Base-by-base conservation (phyloP, 92 coral and sea anemone species). In the Porites lobata region DNA sequence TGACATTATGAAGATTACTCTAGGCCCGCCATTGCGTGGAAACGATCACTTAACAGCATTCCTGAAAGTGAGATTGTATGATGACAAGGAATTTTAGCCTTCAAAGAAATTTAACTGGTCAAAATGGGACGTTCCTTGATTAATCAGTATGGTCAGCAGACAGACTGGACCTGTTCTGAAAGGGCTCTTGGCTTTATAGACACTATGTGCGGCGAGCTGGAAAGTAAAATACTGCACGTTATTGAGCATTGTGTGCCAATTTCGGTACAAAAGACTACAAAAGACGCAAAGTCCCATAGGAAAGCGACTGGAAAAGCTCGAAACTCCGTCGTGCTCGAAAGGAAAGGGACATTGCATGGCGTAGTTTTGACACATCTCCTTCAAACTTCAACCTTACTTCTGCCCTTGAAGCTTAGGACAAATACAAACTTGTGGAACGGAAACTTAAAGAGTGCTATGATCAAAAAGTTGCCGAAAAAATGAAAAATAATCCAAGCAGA, bases 21-120 rank as follows among this genome's bases (percentile, higher is more conserved):
- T 69, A 50, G 47, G 77, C 53, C 86, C 86, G n/a, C 86, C 86
- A 62, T 59, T 82, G 56, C 76, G 86, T 57, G 58, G 86, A 67
- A 82, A 80, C 69, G 86, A 82, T 26, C 29, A 1, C 29, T 71
- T 82, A 62, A 62, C 67, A 62, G 67, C 67, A 62, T 13, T 62
- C 17, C 15, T 62, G 7, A 19, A 62, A 62, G 29, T 26, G 43
- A 32, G 2, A 32, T 32, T 32, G 43, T 32, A 0, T 2, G 43
- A 32, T 32, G 43, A 32, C 5, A 32, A 1, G 43, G 43, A 32
- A 32, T 32, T 1, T 32, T 32, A 32, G 5, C 4, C 43, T 32
- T 32, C 43, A 32, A 32, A 32, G 43, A 32, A 32, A 32, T 32
- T 32, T 32, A 32, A 32, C 43, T 32, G 43, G 43, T 32, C 43